These are phyloP conservation scores for Chrysolina oricalcia DNA, from an alignment of 2,888 invertebrate species.

Conservation along the genomic window DNA sequence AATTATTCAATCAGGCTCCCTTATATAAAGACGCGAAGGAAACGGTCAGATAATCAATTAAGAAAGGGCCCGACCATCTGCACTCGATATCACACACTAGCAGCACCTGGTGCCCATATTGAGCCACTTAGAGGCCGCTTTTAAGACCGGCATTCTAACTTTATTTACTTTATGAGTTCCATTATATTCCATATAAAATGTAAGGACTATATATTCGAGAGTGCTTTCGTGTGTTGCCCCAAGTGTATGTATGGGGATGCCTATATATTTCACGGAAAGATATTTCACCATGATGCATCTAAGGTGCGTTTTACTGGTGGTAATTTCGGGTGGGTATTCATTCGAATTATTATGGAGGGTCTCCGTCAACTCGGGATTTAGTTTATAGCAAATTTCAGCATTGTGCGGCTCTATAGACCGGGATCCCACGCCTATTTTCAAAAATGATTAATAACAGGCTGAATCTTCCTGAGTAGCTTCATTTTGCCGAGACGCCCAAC, in stretches of 20 bases:
- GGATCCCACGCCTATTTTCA: too few relatives aligned
- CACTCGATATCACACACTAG: conserved; percentile 61
- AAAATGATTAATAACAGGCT: too few relatives aligned
- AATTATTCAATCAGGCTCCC: conserved; percentile 25
- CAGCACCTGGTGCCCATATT: conserved; percentile 61
- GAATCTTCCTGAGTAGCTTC: too few relatives aligned
- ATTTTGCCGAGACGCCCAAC: too few relatives aligned
- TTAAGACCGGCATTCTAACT: conserved; percentile 58
- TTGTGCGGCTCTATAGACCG: too few relatives aligned
- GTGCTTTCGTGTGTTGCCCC: conserved; percentile 33
- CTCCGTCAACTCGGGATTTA: too few relatives aligned
- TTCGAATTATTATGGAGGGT: neutral
- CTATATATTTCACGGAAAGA: neutral
- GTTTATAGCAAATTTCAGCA: too few relatives aligned
- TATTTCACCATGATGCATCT: neutral
- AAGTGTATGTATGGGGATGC: conserved; percentile 9
- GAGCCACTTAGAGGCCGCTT: conserved; percentile 61
- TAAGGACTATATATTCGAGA: conserved; percentile 16
- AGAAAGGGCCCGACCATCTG: conserved; percentile 63
- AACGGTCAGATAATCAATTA: conserved; percentile 64
- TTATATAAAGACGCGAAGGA: conserved; percentile 33
- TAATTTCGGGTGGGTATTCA: neutral
- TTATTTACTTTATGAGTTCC: conserved; percentile 57
- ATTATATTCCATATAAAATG: conserved; percentile 54
- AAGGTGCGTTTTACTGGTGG: neutral